Evolutionary conservation across 2,888 invertebrate genomes (phyloP), one percentile per base, ranked within the genome.

Genomic region (Eueremaeus valkanovi): DNA sequence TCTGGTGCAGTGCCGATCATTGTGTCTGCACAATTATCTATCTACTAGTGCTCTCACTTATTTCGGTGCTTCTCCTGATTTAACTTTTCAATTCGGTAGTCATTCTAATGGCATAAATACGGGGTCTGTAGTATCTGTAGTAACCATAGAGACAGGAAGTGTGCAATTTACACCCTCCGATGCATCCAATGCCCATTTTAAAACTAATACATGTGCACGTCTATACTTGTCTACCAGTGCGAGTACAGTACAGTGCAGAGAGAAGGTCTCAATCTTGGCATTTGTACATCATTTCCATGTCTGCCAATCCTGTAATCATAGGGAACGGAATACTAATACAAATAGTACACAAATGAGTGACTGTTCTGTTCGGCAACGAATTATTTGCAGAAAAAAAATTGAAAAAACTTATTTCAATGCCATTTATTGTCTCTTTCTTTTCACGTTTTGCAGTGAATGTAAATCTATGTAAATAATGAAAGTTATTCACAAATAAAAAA

Each of bases 151-250:
- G 55, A 55, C 55, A 55, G 55, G 55, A 55, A 55, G 55, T 55
- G 3, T 55, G 55, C 55, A 55, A 55, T 55, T 55, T 55, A 55
- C 55, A 55, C 55, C 55, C 21, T 55, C 55, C 18, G 29, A 55
- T 42, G 42, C 42, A 9, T 42, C 42, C 42, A 42, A 42, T 42
- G 9, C 42, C 42, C 16, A 9, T 16, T 11, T 11, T 42, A 16
- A 9, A 9, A 11, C 42, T 16, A 11, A 42, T 42, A 42, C 42
- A 9, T 42, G n/a, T n/a, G n/a, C n/a, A n/a, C n/a, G n/a, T n/a
- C n/a, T n/a, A n/a, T n/a, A n/a, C n/a, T n/a, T n/a, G n/a, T n/a
- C n/a, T n/a, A n/a, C n/a, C n/a, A n/a, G n/a, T n/a, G n/a, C n/a
- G n/a, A n/a, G n/a, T n/a, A n/a, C 45, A 45, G 16, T 45, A 16